Percentiles rank a stretch among this genome's conserved stretches.
Conservation (phyloP, 1,140 invertebrate genomes). For the Diachasma alloeum region DNA sequence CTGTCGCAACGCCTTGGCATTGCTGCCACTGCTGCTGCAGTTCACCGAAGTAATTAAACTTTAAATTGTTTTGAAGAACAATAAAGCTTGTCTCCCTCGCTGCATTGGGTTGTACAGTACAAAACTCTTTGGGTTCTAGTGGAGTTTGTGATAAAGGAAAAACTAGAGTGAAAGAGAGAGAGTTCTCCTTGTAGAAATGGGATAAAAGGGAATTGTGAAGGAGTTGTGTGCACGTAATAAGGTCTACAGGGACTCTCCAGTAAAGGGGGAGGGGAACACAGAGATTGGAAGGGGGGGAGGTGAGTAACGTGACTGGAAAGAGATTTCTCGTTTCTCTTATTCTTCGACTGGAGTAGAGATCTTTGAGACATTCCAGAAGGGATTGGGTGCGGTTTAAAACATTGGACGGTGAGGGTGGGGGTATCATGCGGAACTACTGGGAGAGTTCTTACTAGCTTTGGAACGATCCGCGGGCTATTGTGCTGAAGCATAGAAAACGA, state of each 20-base stretch:
- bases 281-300: background rate
- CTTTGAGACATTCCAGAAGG: background rate
- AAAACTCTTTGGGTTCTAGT: background rate
- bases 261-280: background rate
- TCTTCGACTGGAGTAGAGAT: background rate
- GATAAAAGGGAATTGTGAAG: background rate
- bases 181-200: background rate
- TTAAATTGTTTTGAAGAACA: slow-evolving; percentile 57
- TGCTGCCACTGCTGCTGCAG: slow-evolving; percentile 46
- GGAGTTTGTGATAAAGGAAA: slow-evolving; percentile 3
- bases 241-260: background rate
- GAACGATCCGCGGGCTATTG: no score
- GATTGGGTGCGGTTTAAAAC: background rate
- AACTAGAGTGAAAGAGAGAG: background rate
- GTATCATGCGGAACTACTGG: no score
- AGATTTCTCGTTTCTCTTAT: background rate
- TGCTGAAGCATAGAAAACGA: no score
- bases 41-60: slow-evolving; percentile 55
- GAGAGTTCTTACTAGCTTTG: no score
- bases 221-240: background rate
- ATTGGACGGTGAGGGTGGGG: background rate
- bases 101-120: slow-evolving; percentile 1
- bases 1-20: slow-evolving; percentile 48
- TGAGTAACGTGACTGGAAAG: background rate
- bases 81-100: slow-evolving; percentile 38